Evolutionary conservation across 2,797 vertebrate genomes (phyloP), one percentile per base, ranked within the genome.

Genomic region (Peromyscus nudipes): DNA sequence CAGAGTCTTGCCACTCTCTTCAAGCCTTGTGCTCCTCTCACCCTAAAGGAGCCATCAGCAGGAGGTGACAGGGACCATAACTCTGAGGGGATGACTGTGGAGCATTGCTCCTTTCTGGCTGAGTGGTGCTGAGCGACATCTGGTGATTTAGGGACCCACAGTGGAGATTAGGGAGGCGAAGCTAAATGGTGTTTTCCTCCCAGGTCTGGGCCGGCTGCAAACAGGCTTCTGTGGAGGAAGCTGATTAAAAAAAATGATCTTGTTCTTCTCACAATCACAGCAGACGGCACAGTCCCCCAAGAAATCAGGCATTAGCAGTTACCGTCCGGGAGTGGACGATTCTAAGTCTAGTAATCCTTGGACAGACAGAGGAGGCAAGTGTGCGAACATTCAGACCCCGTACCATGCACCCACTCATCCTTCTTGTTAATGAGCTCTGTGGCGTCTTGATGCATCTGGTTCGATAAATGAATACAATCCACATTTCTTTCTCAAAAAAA

Each of bases 241-340:
- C 97, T 98, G 98, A 98, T 98, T 98, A 98, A 98, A 75, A 98
- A 98, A 98, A 98, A 98, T 98, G 1, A 98, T 98, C 98, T 98
- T 95, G 97, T 98, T 98, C 98, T 84, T 83, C 92, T 98, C 97
- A 95, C 95, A 98, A 98, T 98, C 98, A 96, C 96, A 97, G 81
- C 85, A 95, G 95, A 76, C 98, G 92, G 94, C 94, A 95, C 94
- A 98, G 98, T 98, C 96, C 88, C 95, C 94, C 89, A 96, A 97
- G 96, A 98, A 98, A 98, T 96, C 96, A 98, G 94, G 93, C 96
- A 96, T 98, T 98, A 98, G 95, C 97, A 96, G 97, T 98, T 98
- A 97, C 95, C 93, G 55, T 85, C 55, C 19, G 91, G 91, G 98
- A 96, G 96, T 91, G 96, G 98, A 95, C 96, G 96, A 97, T 98